phyloP scores from a whole-genome alignment of 2,888 invertebrate species.

The Ophion obscuratus region DNA sequence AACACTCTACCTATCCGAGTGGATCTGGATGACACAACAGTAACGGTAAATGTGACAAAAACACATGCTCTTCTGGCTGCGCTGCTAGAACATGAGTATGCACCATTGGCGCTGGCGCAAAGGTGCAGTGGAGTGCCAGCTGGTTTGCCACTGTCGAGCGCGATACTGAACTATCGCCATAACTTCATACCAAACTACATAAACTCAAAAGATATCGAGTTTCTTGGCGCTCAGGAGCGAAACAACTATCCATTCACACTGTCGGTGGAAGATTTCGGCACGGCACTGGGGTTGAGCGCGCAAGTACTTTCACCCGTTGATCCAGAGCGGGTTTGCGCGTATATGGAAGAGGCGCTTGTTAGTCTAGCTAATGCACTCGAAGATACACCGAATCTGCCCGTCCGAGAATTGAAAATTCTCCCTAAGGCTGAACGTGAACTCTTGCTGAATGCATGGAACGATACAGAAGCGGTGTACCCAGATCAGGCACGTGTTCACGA shows the following conservation, averaged over 20 bases:
- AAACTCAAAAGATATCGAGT: neutral
- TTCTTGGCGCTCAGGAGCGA: neutral
- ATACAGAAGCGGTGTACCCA: neutral
- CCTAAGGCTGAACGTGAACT: constrained; percentile 11
- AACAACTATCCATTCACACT: constrained; percentile 21
- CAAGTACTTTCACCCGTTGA: neutral
- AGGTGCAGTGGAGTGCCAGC: constrained; percentile 9
- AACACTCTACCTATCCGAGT: constrained; percentile 22
- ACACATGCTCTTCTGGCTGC: constrained; percentile 2
- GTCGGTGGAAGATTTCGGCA: constrained; percentile 3
- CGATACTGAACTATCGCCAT: constrained; percentile 21
- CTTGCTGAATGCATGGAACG: constrained; percentile 9
- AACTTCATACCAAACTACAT: neutral
- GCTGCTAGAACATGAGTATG: constrained; percentile 19
- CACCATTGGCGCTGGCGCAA: constrained; percentile 6
- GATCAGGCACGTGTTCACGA: constrained; percentile 4
- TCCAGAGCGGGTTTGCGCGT: neutral
- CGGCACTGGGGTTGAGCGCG: neutral
- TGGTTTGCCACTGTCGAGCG: neutral
- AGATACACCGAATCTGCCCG: neutral
- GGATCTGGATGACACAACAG: neutral
- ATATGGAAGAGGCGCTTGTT: constrained; percentile 13
- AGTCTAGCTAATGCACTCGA: constrained; percentile 13
- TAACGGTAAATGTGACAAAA: neutral
- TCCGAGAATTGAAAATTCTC: constrained; percentile 5